phyloP scores from a whole-genome alignment of 2,888 invertebrate species.

The Napeogenes sylphis region DNA sequence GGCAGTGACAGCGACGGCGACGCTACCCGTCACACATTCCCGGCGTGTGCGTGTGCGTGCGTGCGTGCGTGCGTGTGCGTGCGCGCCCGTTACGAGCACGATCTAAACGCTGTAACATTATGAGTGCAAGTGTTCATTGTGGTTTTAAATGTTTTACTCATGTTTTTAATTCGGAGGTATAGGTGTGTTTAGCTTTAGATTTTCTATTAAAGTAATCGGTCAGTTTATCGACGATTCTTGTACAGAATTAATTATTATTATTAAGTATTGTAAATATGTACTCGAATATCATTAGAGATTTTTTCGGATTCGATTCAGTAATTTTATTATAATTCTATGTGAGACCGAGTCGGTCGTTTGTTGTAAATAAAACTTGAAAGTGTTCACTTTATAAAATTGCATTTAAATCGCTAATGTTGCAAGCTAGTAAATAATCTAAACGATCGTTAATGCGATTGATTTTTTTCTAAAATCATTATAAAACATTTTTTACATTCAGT shows the following conservation, averaged over 20 bases:
- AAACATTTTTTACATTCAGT: constrained; percentile 41
- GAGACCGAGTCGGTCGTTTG: constrained; percentile 49
- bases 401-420: constrained; percentile 73
- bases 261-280: constrained; percentile 70
- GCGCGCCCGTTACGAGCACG: constrained; percentile 15
- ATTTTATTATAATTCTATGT: constrained; percentile 48
- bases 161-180: constrained; percentile 56
- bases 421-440: constrained; percentile 53
- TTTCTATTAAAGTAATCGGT: constrained; percentile 50
- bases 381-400: constrained; percentile 74
- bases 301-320: constrained; percentile 53
- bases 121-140: constrained; percentile 63
- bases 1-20: constrained; percentile 24
- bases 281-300: constrained; percentile 72
- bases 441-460: constrained; percentile 34
- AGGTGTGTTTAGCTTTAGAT: constrained; percentile 55
- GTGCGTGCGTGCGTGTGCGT: constrained; percentile 17
- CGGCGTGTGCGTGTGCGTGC: constrained; percentile 27
- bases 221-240: constrained; percentile 52
- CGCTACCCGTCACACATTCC: constrained; percentile 39
- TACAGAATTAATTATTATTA: constrained; percentile 58
- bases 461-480: constrained; percentile 23
- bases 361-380: constrained; percentile 70
- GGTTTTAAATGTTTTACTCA: constrained; percentile 61
- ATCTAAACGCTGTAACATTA: constrained; percentile 29